Evolutionary conservation across 2,113 vertebrate genomes (phyloP), one percentile per base, ranked within the genome.

Genomic region (Gobio gobio): DNA sequence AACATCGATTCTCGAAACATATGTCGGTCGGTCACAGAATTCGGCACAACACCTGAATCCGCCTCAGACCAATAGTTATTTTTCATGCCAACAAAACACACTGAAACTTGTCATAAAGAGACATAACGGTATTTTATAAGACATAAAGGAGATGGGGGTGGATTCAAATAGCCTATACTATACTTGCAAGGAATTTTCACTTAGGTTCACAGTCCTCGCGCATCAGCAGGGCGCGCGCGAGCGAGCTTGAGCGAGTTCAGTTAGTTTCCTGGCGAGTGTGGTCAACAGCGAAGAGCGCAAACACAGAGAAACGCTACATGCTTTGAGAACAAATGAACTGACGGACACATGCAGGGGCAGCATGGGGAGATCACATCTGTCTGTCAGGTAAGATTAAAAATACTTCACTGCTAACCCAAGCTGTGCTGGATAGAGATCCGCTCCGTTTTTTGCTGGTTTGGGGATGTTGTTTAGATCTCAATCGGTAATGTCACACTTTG

Each of bases 341-440:
- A 80, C n/a, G 4, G 40, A 29, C 16, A 49, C 59, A 64, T 80
- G 58, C 54, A 61, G 76, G 51, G 12, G 45, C 26, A 54, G 5
- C 45, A 51, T 33, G 26, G 63, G 79, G 29, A 51, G 63, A 5
- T 14, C 45, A 33, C 5, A 40, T 47, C 63, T 82, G 79, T 33
- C 29, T 63, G 26, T 29, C 47, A 82, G 79, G 79, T 82, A 70
- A 82, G 63, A 29, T 29, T 29, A 29, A 29, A 29, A 2, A 70
- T 14, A 16, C 22, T 16, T 77, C 9, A 33, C 36, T 8, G 16
- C 36, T 2, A 45, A 5, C 33, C 12, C 45, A 9, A 18, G 7
- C 5, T 24, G 40, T 40, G 18, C 54, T 58, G 20, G 40, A 5
- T 0, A 40, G 29, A 61, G 22, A 24, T 61, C 18, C 3, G 33